Base-by-base conservation (phyloP, 2,888 invertebrate species). In the Diogma glabrata region DNA sequence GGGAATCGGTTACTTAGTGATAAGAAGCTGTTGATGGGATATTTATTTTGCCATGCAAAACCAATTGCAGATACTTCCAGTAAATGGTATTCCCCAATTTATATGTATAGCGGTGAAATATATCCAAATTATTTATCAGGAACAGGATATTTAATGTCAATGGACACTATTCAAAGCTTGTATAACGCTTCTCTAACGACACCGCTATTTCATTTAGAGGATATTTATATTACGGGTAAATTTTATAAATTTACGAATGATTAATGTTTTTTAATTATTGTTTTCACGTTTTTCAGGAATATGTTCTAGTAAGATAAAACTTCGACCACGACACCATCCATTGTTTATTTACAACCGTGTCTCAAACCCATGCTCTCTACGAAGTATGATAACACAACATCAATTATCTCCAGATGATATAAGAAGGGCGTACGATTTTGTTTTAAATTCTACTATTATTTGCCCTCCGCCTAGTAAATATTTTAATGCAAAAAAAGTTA, bases 51-150 rank as follows among this genome's bases (percentile, higher is more conserved):
- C 62, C 79, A 81, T 12, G 87, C 86, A 0, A 76, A 74, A 56
- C 90, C 90, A 0, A 81, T 89, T 4, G 74, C 78, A 24, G 82
- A 87, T 63, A 72, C 77, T 0, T 77, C 71, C 50, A 84, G 82
- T 62, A 91, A 91, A 67, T 89, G 90, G 87, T 89, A 84, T 70
- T 81, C 83, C 54, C 88, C 89, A 1, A 77, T 77, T 26, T 87
- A 87, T 63, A 84, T 88, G 82, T 89, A 79, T 64, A 69, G 76
- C 1, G 81, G 77, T 1, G 73, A 76, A 40, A 74, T 77, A 46
- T 89, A 87, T 72, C 90, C 89, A 3, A 79, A 81, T 58, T 90
- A 89, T 66, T 66, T 89, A 50, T 87, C 88, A 0, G 90, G 90
- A 10, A 85, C 86, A 1, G 87, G 84, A 3, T 90, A 90, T 69